Percentiles rank a stretch among this genome's conserved stretches.
Evolutionary conservation across 2,797 vertebrate species (phyloP).

Genomic region (Garrulus glandarius): DNA sequence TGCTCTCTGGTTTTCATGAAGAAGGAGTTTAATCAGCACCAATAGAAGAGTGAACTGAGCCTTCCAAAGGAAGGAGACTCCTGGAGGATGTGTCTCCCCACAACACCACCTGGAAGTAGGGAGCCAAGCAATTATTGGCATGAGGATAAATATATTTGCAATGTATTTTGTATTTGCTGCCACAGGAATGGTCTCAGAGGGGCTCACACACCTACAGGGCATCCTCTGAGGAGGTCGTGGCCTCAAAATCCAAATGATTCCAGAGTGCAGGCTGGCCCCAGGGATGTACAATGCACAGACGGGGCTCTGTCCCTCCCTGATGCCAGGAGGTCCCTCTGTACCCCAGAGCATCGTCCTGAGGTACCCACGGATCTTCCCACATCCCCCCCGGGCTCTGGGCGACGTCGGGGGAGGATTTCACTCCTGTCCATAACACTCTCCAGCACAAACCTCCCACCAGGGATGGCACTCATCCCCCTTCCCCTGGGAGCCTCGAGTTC

Average conservation of each 20-base stretch:
- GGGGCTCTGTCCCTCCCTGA: background rate
- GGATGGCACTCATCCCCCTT: background rate
- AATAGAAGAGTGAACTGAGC: background rate
- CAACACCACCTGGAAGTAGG: background rate
- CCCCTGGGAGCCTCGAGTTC: background rate
- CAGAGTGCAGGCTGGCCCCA: background rate
- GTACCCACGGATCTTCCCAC: background rate
- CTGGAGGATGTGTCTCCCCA: background rate
- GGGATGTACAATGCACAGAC: background rate
- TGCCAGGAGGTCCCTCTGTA: background rate
- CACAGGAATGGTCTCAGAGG: background rate
- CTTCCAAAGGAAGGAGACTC: background rate
- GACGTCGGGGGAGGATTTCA: background rate
- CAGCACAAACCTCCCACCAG: background rate
- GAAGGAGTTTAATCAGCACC: constrained; percentile 3
- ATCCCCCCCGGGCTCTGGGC: background rate
- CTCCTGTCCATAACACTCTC: background rate
- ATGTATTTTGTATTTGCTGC: background rate
- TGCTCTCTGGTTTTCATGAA: background rate
- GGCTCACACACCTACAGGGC: background rate
- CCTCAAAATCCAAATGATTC: background rate
- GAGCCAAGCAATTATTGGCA: background rate
- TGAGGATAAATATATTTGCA: background rate
- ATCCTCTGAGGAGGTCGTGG: background rate
- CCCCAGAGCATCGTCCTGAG: background rate